These are phyloP conservation scores for Agrotis clavis DNA, from an alignment of 2,888 invertebrate genomes.

Conservation along the genomic window DNA sequence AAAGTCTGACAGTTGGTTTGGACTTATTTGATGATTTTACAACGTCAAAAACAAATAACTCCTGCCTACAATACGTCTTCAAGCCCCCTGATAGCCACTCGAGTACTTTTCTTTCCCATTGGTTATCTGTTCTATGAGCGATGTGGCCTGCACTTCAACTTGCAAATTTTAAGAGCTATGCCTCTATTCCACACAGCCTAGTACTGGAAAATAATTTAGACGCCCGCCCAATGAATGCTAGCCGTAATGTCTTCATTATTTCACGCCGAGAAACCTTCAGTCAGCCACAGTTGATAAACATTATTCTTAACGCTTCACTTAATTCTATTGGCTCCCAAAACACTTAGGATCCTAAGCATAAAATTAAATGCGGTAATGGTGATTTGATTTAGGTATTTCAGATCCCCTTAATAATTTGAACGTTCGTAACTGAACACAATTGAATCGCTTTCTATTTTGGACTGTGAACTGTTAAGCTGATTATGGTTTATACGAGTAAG, in stretches of 20 bases:
- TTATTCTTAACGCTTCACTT: constrained; percentile 1
- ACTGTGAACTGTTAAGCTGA: constrained; percentile 1
- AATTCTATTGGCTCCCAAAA: constrained; percentile 15
- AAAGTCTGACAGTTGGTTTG: too few species aligned
- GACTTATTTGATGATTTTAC: too few species aligned
- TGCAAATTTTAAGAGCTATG: too few species aligned
- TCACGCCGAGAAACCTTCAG: background rate
- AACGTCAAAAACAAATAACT: too few species aligned
- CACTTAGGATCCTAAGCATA: constrained; percentile 37
- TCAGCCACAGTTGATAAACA: constrained; percentile 15
- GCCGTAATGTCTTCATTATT: background rate
- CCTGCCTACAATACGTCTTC: too few species aligned
- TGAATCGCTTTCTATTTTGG: constrained; percentile 16
- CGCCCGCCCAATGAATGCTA: background rate
- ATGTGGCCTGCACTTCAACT: too few species aligned
- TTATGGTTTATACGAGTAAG: too few species aligned
- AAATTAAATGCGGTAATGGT: constrained; percentile 26
- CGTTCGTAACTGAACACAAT: constrained; percentile 8
- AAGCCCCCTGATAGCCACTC: too few species aligned
- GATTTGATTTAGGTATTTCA: constrained; percentile 45
- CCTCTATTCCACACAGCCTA: background rate
- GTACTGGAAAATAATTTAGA: constrained; percentile 27
- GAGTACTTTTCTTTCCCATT: too few species aligned
- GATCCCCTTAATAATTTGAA: constrained; percentile 23
- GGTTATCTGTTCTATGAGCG: too few species aligned